A percentile compares a stretch with the other conserved stretches of the same genome.
Evolutionary conservation across 2,113 vertebrate genomes (phyloP).

Genomic region (Lethenteron camtschaticum): DNA sequence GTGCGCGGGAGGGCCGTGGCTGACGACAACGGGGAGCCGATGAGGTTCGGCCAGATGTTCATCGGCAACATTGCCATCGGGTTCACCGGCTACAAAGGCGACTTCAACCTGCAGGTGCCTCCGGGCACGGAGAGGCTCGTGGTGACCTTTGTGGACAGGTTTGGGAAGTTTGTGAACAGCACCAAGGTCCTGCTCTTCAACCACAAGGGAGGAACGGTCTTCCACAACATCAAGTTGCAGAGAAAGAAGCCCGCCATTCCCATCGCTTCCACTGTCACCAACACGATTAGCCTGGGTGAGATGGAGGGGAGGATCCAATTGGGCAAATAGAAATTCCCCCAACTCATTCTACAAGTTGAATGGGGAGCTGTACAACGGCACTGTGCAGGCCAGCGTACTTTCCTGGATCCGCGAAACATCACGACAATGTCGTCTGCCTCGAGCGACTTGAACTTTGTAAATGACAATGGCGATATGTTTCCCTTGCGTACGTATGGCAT

Average conservation of each 20-base stretch:
- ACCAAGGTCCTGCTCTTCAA: conserved; percentile 87
- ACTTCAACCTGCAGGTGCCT: conserved; percentile 68
- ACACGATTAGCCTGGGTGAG: conserved; percentile 56
- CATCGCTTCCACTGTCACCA: conserved; percentile 40
- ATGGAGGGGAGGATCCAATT: conserved; percentile 42
- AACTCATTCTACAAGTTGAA: conserved; percentile 61
- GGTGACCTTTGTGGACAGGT: conserved; percentile 71
- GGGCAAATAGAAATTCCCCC: conserved; percentile 72
- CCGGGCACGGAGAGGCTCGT: conserved; percentile 59
- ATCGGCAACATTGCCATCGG: conserved; percentile 51
- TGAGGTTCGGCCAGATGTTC: conserved; percentile 84
- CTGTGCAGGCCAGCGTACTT: conserved; percentile 78
- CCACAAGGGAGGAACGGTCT: conserved; percentile 57
- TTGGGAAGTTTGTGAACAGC: conserved; percentile 83
- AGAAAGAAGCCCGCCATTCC: conserved; percentile 49
- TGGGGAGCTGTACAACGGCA: conserved; percentile 56
- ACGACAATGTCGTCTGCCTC: conserved; percentile 49
- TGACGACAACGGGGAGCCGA: conserved; percentile 59
- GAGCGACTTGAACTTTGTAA: conserved; percentile 76
- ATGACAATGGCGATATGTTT: conserved; percentile 52
- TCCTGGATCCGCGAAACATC: conserved; percentile 66
- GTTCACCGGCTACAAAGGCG: conserved; percentile 85
- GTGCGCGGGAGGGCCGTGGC: conserved; percentile 59
- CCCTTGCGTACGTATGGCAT: conserved; percentile 80
- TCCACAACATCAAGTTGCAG: conserved; percentile 69